These are phyloP conservation scores for Platysternon megacephalum DNA, from an alignment of 2,113 vertebrate genomes.

Conservation along the genomic window DNA sequence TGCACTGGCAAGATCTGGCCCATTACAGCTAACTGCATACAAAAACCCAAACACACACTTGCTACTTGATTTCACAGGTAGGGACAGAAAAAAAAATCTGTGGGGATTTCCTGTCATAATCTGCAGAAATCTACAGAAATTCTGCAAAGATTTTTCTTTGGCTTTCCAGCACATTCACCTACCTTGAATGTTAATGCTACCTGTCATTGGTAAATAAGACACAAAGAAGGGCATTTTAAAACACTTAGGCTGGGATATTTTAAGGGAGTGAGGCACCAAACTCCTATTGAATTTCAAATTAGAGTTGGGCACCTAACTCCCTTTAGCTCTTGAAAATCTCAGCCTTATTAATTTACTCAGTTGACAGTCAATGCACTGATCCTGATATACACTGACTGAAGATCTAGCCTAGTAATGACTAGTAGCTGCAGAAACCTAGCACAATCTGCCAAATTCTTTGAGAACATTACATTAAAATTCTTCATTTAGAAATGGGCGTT, in stretches of 20 bases:
- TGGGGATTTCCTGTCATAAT: background rate
- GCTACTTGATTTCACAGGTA: background rate
- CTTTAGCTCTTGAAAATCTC: background rate
- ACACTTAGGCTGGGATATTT: background rate
- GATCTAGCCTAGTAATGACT: background rate
- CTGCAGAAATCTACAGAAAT: background rate
- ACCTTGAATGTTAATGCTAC: background rate
- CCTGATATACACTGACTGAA: background rate
- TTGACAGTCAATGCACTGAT: background rate
- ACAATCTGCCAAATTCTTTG: background rate
- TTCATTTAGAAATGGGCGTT: background rate
- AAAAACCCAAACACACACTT: background rate
- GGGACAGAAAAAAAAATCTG: background rate
- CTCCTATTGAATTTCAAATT: background rate
- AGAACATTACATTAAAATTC: background rate
- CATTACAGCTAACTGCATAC: background rate
- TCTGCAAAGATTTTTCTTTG: background rate
- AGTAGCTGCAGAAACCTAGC: background rate
- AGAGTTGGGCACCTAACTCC: background rate
- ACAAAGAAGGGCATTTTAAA: background rate
- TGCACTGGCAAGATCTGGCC: background rate
- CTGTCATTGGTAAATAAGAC: background rate
- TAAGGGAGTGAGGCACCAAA: background rate
- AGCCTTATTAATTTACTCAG: background rate
- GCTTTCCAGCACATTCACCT: background rate